These are phyloP conservation scores for Marmota flaviventris DNA, from an alignment of 2,113 vertebrate genomes.

Conservation along the genomic window DNA sequence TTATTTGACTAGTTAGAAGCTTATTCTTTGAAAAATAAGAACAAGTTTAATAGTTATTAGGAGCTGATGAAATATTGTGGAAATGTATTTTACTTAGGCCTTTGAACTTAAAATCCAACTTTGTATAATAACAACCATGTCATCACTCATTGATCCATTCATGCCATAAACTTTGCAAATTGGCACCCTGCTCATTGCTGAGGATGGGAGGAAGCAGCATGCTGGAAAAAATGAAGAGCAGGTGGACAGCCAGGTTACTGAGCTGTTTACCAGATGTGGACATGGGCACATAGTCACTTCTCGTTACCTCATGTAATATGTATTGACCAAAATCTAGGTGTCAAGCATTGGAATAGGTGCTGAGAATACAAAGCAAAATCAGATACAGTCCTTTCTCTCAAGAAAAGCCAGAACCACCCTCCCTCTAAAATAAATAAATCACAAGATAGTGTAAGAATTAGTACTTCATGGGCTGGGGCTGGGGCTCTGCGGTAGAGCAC, in stretches of 20 bases:
- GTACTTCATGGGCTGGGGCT: background rate
- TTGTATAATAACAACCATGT: background rate
- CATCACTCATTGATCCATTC: background rate
- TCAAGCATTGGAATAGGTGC: background rate
- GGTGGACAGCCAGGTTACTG: background rate
- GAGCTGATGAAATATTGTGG: background rate
- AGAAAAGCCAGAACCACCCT: background rate
- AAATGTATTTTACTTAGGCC: background rate
- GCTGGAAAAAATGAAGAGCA: background rate
- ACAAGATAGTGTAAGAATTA: background rate
- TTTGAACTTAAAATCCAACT: background rate
- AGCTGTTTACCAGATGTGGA: background rate
- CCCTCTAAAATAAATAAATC: background rate
- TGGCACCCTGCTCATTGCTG: background rate
- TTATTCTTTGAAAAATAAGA: slow-evolving; percentile 21
- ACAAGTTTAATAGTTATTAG: background rate
- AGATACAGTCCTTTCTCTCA: background rate
- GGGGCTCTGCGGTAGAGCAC: too few relatives aligned
- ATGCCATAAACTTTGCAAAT: background rate
- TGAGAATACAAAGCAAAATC: background rate
- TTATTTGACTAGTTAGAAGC: background rate
- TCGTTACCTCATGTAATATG: background rate
- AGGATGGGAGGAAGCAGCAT: background rate
- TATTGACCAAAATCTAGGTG: background rate
- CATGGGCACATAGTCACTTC: background rate